Percentiles rank a stretch among this genome's conserved stretches.
Evolutionary conservation across 2,113 vertebrate species (phyloP).

Genomic region (Larimichthys crocea): DNA sequence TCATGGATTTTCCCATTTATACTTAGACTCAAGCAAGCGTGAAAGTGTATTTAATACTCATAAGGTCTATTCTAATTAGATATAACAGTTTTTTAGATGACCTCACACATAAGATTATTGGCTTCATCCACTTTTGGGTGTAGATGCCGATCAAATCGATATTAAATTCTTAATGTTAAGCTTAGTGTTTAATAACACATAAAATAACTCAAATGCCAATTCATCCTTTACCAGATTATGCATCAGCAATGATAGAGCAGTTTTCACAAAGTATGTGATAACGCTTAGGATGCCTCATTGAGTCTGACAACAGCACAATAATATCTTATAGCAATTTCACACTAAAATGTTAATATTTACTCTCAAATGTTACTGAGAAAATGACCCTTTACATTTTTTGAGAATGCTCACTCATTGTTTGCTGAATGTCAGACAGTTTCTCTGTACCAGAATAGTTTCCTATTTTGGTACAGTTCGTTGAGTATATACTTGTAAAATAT

Average conservation of each 20-base stretch:
- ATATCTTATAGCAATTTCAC: neutral
- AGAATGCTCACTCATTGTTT: neutral
- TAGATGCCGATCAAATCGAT: neutral
- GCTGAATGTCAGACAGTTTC: neutral
- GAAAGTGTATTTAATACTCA: neutral
- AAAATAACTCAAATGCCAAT: neutral
- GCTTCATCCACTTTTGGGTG: neutral
- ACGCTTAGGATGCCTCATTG: neutral
- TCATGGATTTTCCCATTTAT: neutral
- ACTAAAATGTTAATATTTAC: neutral
- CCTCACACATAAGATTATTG: neutral
- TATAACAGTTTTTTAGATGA: neutral
- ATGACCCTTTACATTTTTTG: neutral
- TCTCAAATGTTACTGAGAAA: neutral
- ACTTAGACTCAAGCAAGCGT: constrained; percentile 10
- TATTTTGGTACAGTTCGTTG: neutral
- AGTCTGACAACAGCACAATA: neutral
- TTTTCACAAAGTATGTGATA: neutral
- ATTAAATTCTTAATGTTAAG: neutral
- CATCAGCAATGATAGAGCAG: neutral
- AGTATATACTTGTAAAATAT: constrained; percentile 1
- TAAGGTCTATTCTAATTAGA: neutral
- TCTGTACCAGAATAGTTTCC: neutral
- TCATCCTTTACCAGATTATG: neutral
- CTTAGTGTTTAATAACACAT: constrained; percentile 7